Conservation (phyloP, 2,888 invertebrate genomes). For the Chouioia cunea region DNA sequence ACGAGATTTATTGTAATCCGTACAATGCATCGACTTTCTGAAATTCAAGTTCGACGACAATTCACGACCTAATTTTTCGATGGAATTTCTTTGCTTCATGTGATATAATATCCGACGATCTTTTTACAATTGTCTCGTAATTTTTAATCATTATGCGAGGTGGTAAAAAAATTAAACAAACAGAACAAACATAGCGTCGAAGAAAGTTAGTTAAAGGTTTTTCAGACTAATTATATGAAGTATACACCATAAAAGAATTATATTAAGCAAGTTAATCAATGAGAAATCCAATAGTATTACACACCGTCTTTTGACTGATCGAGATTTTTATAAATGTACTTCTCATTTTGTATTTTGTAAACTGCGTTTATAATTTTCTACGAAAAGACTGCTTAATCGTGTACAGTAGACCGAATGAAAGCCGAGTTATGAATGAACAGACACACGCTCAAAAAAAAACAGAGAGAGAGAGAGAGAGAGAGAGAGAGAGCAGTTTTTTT, state of each 20-base stretch:
- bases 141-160: background rate
- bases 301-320: constrained; percentile 40
- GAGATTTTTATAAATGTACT: constrained; percentile 49
- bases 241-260: constrained; percentile 26
- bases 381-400: constrained; percentile 54
- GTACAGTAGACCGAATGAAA: constrained; percentile 49
- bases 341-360: constrained; percentile 52
- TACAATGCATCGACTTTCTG: constrained; percentile 37
- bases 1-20: constrained; percentile 15
- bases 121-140: constrained; percentile 27
- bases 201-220: constrained; percentile 17
- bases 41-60: constrained; percentile 39
- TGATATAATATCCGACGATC: constrained; percentile 32
- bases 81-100: constrained; percentile 26
- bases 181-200: background rate
- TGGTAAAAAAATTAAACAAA: constrained; percentile 7
- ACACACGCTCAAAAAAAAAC: constrained; percentile 17
- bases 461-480: constrained; percentile 10
- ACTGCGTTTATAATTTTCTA: constrained; percentile 63
- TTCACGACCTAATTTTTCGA: constrained; percentile 41
- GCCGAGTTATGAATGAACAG: constrained; percentile 18
- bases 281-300: constrained; percentile 40
- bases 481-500: background rate
- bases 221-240: constrained; percentile 23
- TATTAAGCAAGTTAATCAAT: constrained; percentile 16